Evolutionary conservation across 2,797 vertebrate genomes (phyloP), one percentile per base, ranked within the genome.

Genomic region (Lepidocolaptes lacrymiger): DNA sequence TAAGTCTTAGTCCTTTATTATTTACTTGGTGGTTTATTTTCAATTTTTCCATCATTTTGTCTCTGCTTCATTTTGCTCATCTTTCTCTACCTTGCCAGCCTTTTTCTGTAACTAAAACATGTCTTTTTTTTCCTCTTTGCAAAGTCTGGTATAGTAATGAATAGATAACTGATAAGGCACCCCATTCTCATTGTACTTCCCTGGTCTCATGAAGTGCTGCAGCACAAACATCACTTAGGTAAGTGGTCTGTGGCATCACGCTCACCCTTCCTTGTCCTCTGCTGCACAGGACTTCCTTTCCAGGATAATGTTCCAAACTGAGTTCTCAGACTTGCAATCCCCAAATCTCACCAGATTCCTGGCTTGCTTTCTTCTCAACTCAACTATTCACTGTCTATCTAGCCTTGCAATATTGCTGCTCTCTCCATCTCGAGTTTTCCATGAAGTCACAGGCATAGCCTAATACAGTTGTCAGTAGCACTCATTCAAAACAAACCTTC

Each of bases 241-340:
- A 51, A 55, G 37, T 4, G 4, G 5, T n/a, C 58, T 9, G 2
- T 59, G 55, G 51, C 18, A 3, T 46, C 23, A 52, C 2, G 1
- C 14, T 52, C 7, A 4, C 37, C 23, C 15, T 61, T 74, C 39
- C n/a, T 36, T 68, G 44, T 27, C 27, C 26, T 85, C 36, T 81
- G 20, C 32, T 64, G 16, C 34, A 43, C 0, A 0, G 28, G 30
- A 12, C 41, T 64, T 39, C 8, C 17, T 62, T 62, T 36, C 20
- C 2, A 4, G 14, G 10, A 63, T 20, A 44, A 6, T 2, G 4
- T 39, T 89, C 63, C 18, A 44, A 69, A 18, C 2, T 3, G 3
- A 32, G 17, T 58, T 90, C 63, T 69, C 48, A 61, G 36, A 48
- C 19, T 73, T 52, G 6, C 0, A 1, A 34, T 44, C 27, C 7